Conservation (phyloP, 2,797 vertebrate species). For the Gastrophryne carolinensis region DNA sequence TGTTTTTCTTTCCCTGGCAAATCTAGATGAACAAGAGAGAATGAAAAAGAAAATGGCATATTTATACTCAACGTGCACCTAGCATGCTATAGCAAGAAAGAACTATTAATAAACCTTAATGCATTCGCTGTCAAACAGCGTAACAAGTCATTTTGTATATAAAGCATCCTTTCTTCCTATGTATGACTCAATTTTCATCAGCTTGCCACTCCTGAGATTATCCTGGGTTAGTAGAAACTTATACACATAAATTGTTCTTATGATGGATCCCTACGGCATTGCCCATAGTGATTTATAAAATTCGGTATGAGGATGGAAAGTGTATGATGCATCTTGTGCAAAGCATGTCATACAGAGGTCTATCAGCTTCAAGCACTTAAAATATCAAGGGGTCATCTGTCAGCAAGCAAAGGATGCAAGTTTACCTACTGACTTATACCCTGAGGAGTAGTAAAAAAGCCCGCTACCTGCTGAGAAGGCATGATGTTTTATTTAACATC, state of each 20-base stretch:
- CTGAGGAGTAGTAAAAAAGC: conserved; percentile 62
- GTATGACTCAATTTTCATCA: conserved; percentile 28
- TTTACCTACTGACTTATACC: conserved; percentile 65
- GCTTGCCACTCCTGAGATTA: conserved; percentile 38
- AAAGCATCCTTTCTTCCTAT: conserved; percentile 29
- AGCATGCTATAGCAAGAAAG: conserved; percentile 4
- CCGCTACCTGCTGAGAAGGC: conserved; percentile 62
- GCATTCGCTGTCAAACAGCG: neutral
- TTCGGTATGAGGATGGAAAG: conserved; percentile 45
- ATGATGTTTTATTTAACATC: conserved; percentile 69
- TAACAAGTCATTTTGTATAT: conserved; percentile 29
- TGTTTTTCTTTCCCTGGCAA: neutral
- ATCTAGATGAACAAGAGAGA: neutral
- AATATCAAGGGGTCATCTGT: conserved; percentile 66
- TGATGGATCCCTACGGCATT: conserved; percentile 42
- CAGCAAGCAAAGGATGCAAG: conserved; percentile 64
- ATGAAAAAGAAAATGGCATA: neutral
- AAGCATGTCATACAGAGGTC: conserved; percentile 55
- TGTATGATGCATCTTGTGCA: conserved; percentile 43
- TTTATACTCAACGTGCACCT: neutral
- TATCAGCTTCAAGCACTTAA: conserved; percentile 62
- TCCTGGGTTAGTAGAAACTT: conserved; percentile 37
- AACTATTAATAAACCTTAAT: conserved; percentile 30
- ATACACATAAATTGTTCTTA: conserved; percentile 49
- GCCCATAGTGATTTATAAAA: conserved; percentile 45